Evolutionary conservation across 2,797 vertebrate genomes (phyloP), one percentile per base, ranked within the genome.

Genomic region (Chanos chanos): DNA sequence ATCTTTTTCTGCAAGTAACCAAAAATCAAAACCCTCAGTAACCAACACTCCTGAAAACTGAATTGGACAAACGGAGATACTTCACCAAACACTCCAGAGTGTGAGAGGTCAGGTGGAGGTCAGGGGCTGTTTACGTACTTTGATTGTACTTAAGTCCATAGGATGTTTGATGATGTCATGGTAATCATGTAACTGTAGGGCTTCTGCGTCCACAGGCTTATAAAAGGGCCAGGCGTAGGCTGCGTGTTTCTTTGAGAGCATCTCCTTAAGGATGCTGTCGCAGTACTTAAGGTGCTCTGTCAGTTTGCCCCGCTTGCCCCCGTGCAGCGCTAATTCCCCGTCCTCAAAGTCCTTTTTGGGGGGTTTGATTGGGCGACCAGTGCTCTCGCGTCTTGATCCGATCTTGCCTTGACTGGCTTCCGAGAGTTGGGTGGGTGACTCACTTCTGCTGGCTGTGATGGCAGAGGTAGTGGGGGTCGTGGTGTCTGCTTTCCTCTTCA

Each of bases 161-260:
- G 96, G 96, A 80, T 92, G 89, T 77, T 98, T 99, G 90, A 99
- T 94, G 83, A 99, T 97, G 60, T 97, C 90, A 0, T 97, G 94
- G 84, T 99, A 99, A 79, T 99, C 96, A 0, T 94, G 93, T 22
- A 99, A 87, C 65, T 92, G 88, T 76, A 99, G 89, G 4, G 93
- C 94, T 77, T 92, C 85, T 0, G 91, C 91, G 0, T 99, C 94
- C 4, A 99, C 95, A 0, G 96, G 96, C 74, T 91, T 89, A 85
- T 96, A 97, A 84, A 99, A 99, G 25, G 97, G 97, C 96, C 97
- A 98, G 0, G 97, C 97, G 1, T 94, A 95, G 57, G 90, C 87
- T 0, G 83, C 82, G 0, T 98, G 94, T 72, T 94, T 99, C 86
- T 94, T 97, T 0, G 94, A 96, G 4, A 97, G 87, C 93, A 99